Evolutionary conservation across 2,888 invertebrate genomes (phyloP).

Genomic region (Mythimna ferrago): DNA sequence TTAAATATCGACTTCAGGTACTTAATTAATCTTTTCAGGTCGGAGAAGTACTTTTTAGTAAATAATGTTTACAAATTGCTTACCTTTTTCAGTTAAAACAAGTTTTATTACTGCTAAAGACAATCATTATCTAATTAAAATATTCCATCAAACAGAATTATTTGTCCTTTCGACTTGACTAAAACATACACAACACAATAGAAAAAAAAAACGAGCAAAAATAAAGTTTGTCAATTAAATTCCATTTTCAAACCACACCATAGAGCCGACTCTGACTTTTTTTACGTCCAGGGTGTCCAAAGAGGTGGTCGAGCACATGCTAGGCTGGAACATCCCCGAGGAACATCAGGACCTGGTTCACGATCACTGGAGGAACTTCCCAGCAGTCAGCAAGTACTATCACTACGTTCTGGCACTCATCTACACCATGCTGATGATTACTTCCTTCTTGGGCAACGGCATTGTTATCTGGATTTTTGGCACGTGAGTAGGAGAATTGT

Average conservation of each 20-base stretch:
- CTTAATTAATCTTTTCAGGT: slow-evolving; percentile 43
- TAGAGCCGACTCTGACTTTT: not conserved
- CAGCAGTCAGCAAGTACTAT: slow-evolving; percentile 92
- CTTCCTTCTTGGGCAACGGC: slow-evolving; percentile 93
- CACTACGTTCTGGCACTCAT: slow-evolving; percentile 92
- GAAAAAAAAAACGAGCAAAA: no score
- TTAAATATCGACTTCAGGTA: slow-evolving; percentile 46
- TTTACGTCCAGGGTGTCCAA: slow-evolving; percentile 78
- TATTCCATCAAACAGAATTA: no score
- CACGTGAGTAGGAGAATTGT: slow-evolving; percentile 90
- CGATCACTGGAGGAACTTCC: slow-evolving; percentile 93
- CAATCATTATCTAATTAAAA: not conserved
- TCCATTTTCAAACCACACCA: slow-evolving; percentile 5
- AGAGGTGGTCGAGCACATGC: slow-evolving; percentile 87
- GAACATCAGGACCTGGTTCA: slow-evolving; percentile 92
- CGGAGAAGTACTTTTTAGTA: slow-evolving; percentile 10
- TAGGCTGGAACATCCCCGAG: slow-evolving; percentile 93
- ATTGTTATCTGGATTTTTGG: slow-evolving; percentile 94
- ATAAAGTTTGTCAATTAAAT: not conserved
- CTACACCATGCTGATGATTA: slow-evolving; percentile 91
- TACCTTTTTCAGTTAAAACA: not conserved
- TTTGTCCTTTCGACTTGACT: not conserved
- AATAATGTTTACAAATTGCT: slow-evolving; percentile 10
- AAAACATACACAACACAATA: not conserved
- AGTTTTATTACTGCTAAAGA: not conserved